These are phyloP conservation scores for Nasonia oneida DNA, from an alignment of 2,888 invertebrate species.

Conservation along the genomic window DNA sequence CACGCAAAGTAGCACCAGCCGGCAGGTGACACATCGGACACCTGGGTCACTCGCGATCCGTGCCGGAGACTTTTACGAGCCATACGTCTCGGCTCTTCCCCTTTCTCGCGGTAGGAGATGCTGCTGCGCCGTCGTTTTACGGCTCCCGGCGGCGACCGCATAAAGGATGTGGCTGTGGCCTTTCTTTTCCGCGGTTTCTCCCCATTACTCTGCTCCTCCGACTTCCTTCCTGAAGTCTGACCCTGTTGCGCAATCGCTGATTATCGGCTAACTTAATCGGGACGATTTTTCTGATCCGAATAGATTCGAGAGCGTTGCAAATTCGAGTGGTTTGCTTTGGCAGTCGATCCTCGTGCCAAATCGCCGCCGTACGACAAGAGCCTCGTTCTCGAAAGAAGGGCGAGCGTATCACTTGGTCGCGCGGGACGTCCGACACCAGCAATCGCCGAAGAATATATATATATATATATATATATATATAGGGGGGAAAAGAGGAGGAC, in stretches of 20 bases:
- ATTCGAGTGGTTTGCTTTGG: neutral
- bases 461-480: neutral
- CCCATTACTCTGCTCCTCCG: neutral
- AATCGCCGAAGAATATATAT: constrained; percentile 6
- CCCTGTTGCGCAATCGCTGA: neutral
- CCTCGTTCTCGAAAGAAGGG: neutral
- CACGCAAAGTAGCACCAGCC: neutral
- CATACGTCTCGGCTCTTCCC: neutral
- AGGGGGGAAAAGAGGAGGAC: neutral
- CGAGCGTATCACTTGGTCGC: neutral
- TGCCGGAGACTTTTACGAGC: neutral
- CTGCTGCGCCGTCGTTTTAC: neutral
- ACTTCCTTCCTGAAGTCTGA: neutral
- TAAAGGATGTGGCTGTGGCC: neutral
- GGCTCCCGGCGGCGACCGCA: neutral
- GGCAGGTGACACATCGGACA: neutral
- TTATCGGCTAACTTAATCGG: neutral
- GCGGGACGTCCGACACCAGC: constrained; percentile 1
- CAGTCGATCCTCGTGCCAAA: neutral
- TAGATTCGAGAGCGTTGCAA: neutral
- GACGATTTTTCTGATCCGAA: neutral
- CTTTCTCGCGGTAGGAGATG: neutral
- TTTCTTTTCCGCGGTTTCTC: constrained; percentile 18
- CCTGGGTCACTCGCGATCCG: neutral
- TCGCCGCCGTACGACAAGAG: neutral